phyloP scores from a whole-genome alignment of 2,113 vertebrate genomes.

The Ciconia boyciana region DNA sequence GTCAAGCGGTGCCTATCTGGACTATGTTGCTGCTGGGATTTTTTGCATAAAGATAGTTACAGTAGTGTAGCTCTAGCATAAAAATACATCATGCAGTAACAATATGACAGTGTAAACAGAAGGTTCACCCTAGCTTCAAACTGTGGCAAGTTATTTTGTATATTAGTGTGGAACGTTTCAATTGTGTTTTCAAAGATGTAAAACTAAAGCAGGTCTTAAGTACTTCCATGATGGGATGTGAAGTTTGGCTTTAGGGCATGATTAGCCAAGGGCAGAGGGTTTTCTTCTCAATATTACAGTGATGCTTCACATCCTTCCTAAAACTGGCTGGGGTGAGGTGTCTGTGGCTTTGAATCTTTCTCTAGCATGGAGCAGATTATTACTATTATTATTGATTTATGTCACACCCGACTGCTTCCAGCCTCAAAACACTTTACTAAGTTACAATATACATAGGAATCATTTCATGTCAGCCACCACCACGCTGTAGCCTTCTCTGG shows the following conservation, averaged over 20 bases:
- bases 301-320: slow-evolving; percentile 47
- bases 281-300: background rate
- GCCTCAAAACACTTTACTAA: slow-evolving; percentile 60
- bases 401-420: slow-evolving; percentile 52
- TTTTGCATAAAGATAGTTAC: background rate
- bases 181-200: background rate
- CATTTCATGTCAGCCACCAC: slow-evolving; percentile 45
- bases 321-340: slow-evolving; percentile 7
- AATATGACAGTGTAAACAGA: background rate
- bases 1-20: background rate
- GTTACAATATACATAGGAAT: slow-evolving; percentile 54
- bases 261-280: background rate
- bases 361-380: slow-evolving; percentile 32
- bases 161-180: background rate
- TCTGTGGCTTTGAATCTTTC: slow-evolving; percentile 44
- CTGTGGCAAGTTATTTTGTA: background rate
- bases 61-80: background rate
- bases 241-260: background rate
- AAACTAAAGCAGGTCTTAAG: background rate
- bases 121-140: background rate
- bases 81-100: background rate
- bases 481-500: slow-evolving; percentile 10
- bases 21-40: background rate
- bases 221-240: background rate
- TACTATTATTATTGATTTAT: slow-evolving; percentile 57